Base-by-base conservation (phyloP, 1,140 invertebrate species). In the Tetranychus urticae region DNA sequence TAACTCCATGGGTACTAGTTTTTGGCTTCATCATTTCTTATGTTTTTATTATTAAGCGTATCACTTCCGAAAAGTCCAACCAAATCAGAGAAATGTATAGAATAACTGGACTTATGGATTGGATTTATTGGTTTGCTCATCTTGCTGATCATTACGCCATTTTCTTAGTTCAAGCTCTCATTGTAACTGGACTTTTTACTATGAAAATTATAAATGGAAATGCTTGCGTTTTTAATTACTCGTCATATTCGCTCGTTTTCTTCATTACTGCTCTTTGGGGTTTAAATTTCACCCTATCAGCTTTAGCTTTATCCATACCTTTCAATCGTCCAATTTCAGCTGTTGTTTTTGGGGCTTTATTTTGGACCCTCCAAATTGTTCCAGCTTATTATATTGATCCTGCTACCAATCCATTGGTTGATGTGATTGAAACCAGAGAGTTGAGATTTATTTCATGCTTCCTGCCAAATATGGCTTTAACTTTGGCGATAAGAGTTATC, bases 41-140 rank as follows among this genome's bases (percentile, higher is more conserved):
- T 42, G 39, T 42, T 42, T 10, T 42, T 5, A 42, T 42, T 42
- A 10, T 42, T 42, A 42, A 42, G 10, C 39, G 39, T 6, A 42
- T 42, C 39, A 42, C 39, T 42, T 5, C 39, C 39, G 39, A 42
- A 42, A 42, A 42, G 10, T 42, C 39, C 0, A 61, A 56, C 14
- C 54, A 60, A 7, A 55, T 55, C 0, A 52, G 60, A 33, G 52
- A 62, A 56, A 62, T 64, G 60, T 39, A 62, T 31, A 54, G 63
- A 31, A 45, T 64, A 31, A 61, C 62, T 52, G 63, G 63, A 2
- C 13, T 64, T 3, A 33, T 10, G 8, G 63, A 64, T 47, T 64
- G 63, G 37, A 64, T 58, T 56, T 64, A 64, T 56, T 64, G 62
- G 33, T 8, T 36, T n/a, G 35, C 14, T 46, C 55, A 61, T 31